Evolutionary conservation across 1,140 invertebrate genomes (phyloP).

Genomic region (Rhopalosiphum padi): DNA sequence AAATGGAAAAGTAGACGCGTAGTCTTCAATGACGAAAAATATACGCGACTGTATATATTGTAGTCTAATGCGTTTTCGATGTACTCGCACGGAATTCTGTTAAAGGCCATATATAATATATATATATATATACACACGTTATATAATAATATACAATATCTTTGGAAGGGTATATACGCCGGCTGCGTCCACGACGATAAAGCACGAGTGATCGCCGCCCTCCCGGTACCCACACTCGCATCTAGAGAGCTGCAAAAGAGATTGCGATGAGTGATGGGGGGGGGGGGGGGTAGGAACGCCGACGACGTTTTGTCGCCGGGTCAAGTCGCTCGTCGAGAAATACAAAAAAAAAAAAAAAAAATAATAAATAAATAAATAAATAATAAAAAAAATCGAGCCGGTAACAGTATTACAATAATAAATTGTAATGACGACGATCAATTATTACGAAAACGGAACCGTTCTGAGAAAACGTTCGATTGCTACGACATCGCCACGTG

Average conservation of each 20-base stretch:
- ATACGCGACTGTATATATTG: neutral
- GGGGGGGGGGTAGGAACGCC: neutral
- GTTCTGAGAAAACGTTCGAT: neutral
- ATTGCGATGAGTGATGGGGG: neutral
- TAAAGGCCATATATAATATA: neutral
- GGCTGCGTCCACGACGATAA: slow-evolving; percentile 33
- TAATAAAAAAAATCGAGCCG: neutral
- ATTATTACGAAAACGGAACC: neutral
- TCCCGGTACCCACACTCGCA: neutral
- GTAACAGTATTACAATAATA: neutral
- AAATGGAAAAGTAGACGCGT: neutral
- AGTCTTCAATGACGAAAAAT: neutral
- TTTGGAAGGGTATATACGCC: neutral
- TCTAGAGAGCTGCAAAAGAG: neutral
- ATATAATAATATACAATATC: slow-evolving; percentile 23
- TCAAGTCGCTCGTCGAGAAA: neutral
- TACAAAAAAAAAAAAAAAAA: neutral
- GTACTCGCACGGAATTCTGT: slow-evolving; percentile 23
- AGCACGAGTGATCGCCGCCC: neutral
- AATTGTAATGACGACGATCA: neutral
- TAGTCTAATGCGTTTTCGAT: slow-evolving; percentile 49
- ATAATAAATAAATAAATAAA: too few relatives aligned
- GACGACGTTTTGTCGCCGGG: neutral
- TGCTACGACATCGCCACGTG: neutral
- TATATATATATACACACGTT: slow-evolving; percentile 10